phyloP scores from a whole-genome alignment of 2,113 vertebrate species.

The Parotia lawesii region DNA sequence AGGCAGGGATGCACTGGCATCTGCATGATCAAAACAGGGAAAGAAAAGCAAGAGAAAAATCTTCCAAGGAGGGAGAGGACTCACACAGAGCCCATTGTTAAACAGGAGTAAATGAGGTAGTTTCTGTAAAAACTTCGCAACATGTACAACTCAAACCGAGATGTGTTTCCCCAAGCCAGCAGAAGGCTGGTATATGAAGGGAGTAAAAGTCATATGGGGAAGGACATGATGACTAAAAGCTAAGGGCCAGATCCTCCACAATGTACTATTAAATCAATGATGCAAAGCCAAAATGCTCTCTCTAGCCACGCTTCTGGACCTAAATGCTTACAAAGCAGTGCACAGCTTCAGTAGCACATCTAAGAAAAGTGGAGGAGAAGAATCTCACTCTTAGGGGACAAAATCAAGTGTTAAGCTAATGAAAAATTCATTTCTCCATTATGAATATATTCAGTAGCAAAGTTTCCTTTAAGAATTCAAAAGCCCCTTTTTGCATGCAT shows the following conservation, averaged over 20 bases:
- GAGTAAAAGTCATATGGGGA: background rate
- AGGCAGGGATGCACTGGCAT: background rate
- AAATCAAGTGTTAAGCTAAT: background rate
- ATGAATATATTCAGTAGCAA: background rate
- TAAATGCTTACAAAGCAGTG: background rate
- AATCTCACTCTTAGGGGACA: background rate
- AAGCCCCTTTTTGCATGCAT: background rate
- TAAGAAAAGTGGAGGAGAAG: background rate
- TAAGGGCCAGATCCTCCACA: background rate
- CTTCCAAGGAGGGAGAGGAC: background rate
- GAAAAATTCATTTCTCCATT: background rate
- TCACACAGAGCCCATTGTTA: background rate
- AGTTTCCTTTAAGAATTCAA: background rate
- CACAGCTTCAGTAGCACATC: background rate
- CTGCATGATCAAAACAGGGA: background rate
- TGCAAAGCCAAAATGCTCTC: background rate
- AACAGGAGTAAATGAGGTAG: background rate
- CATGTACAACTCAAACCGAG: background rate
- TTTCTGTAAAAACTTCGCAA: background rate
- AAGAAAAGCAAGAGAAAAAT: background rate
- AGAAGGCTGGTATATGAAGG: background rate
- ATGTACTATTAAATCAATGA: background rate
- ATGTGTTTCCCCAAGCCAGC: background rate
- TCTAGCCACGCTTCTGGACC: background rate
- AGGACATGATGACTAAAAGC: background rate